Evolutionary conservation across 1,140 invertebrate species (phyloP), one percentile per base, ranked within the genome.

Genomic region (Brachionus paranguensis): DNA sequence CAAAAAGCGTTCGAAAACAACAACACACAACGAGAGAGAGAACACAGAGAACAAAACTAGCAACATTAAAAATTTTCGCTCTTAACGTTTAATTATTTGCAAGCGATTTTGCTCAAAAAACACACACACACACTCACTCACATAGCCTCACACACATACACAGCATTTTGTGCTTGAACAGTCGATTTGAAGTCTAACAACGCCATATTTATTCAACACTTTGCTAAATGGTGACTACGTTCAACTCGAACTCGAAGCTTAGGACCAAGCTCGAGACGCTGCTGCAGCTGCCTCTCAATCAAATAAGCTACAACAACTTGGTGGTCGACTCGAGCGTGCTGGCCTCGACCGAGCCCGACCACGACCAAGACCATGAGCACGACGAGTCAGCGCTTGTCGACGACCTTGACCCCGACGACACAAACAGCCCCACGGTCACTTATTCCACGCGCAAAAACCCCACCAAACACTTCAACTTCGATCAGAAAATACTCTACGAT

Each of bases 21-120:
- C 53, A 20, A 24, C 53, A 20, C 20, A 60, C 20, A 60, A 17
- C 53, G 53, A 60, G n/a, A 60, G 20, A 60, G 20, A 60, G 45
- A 60, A 17, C 5, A 60, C n/a, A 60, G 5, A 60, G 65, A 33
- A 33, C 29, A 33, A 37, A 68, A 72, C 68, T 72, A 72, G 68
- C 68, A 72, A 72, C 68, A 72, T 72, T 47, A 72, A 72, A 72
- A 72, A 72, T 72, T 72, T 43, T 72, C 68, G 68, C 41, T 68
- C 33, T 68, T 72, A 72, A 72, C 68, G 68, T 72, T 72, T 72
- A 72, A 72, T 72, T 47, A 72, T 72, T 41, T 72, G 68, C 68
- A 72, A 72, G 68, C 68, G 68, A 72, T 72, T 72, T 20, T 41
- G 20, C n/a, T 14, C 14, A 3, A 33, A 12, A 68, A 11, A 68